Evolutionary conservation across 2,113 vertebrate genomes (phyloP).

Genomic region (Atlantisia rogersi): DNA sequence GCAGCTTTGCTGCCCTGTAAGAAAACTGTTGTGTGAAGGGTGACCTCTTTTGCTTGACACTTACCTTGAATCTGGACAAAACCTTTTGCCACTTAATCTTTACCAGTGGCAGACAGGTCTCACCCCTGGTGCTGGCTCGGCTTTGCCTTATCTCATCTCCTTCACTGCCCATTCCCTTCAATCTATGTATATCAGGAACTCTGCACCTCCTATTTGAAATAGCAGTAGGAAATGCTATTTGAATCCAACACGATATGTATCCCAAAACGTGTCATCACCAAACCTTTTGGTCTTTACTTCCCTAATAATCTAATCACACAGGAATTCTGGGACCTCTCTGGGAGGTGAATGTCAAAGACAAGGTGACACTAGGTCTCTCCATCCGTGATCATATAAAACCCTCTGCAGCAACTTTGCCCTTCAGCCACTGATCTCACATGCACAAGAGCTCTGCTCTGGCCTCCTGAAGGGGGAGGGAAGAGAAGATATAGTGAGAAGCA

Average conservation of each 20-base stretch:
- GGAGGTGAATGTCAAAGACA: not conserved
- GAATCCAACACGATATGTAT: not conserved
- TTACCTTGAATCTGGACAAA: not conserved
- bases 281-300: not conserved
- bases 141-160: not conserved
- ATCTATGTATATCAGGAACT: not conserved
- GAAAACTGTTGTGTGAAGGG: not conserved
- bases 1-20: not conserved
- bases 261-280: not conserved
- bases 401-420: not conserved
- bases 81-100: not conserved
- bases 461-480: not conserved
- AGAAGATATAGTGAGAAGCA: not conserved
- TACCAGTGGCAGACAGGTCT: not conserved
- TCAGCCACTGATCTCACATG: not conserved
- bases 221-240: not conserved
- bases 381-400: not conserved
- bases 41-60: not conserved
- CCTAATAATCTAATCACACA: not conserved
- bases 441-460: not conserved
- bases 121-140: not conserved
- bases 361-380: not conserved
- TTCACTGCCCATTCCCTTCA: not conserved
- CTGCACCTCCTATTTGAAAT: not conserved
- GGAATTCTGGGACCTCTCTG: not conserved